Percentiles rank a stretch among this genome's conserved stretches.
phyloP scores from a whole-genome alignment of 2,113 vertebrate species.

The Xiphophorus hellerii region DNA sequence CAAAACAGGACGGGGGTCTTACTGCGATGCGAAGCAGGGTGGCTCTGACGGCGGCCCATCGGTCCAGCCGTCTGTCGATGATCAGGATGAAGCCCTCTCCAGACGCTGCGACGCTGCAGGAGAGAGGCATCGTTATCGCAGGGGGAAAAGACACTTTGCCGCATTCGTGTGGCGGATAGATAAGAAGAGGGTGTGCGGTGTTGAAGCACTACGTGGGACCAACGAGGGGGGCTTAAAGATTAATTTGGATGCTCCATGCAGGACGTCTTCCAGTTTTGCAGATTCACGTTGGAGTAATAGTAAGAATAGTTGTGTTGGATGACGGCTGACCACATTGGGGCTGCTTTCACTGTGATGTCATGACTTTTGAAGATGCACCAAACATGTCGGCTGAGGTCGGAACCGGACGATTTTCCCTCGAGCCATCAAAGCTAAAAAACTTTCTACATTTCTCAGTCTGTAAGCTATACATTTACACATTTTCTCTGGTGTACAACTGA shows the following conservation, averaged over 20 bases:
- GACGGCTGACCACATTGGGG: no score
- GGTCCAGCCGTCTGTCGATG: slow-evolving; percentile 97
- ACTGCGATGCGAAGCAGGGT: slow-evolving; percentile 95
- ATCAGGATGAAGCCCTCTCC: slow-evolving; percentile 96
- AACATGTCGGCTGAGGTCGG: no score
- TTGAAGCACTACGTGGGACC: not conserved
- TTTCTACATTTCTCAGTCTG: no score
- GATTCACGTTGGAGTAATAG: not conserved
- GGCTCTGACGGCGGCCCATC: slow-evolving; percentile 95
- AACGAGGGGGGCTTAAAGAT: not conserved
- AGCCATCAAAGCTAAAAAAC: no score
- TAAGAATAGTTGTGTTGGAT: not conserved
- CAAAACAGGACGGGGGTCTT: slow-evolving; percentile 61
- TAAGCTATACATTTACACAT: no score
- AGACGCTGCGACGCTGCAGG: slow-evolving; percentile 86
- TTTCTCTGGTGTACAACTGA: no score
- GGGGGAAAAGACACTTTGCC: not conserved
- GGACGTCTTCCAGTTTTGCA: not conserved
- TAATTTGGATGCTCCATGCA: not conserved
- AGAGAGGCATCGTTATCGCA: slow-evolving; percentile 26
- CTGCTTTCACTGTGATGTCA: no score
- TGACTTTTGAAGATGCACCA: no score
- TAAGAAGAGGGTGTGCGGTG: slow-evolving; percentile 12
- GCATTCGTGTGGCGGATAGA: slow-evolving; percentile 14
- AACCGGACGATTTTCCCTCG: no score